Conservation (phyloP, 1,140 invertebrate species). For the Atopsyche davidsoni region DNA sequence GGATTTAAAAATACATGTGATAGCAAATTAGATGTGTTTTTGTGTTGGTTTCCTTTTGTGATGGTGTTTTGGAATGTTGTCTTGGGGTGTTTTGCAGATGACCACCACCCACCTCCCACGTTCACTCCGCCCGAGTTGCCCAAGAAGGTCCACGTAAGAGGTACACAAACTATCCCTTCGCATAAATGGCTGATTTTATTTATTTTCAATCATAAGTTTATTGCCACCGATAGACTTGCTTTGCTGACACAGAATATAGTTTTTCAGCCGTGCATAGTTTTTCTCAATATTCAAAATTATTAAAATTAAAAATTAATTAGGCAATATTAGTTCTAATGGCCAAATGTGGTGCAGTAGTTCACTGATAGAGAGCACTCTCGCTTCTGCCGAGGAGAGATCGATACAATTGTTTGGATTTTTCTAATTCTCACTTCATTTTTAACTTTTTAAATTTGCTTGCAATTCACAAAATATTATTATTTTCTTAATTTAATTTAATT, state of each 20-base stretch:
- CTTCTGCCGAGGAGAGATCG: no score
- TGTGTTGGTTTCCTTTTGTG: constrained; percentile 14
- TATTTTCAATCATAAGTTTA: constrained; percentile 17
- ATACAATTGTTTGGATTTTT: no score
- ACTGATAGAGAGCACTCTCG: no score
- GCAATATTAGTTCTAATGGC: no score
- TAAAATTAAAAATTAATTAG: no score
- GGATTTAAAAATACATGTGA: background rate
- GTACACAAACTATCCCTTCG: constrained; percentile 51
- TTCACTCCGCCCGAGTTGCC: constrained; percentile 95
- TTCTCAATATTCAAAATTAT: no score
- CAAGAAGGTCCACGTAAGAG: constrained; percentile 93
- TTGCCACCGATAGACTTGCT: constrained; percentile 16
- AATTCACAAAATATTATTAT: no score
- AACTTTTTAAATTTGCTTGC: no score
- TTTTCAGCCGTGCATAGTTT: constrained; percentile 13
- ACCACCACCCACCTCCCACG: constrained; percentile 87
- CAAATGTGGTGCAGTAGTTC: no score
- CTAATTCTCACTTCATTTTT: no score
- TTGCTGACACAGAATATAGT: constrained; percentile 18
- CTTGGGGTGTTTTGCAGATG: constrained; percentile 82
- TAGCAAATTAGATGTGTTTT: background rate
- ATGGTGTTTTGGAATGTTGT: constrained; percentile 51
- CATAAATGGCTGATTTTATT: constrained; percentile 27
- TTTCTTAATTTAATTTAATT: no score